These are phyloP conservation scores for Cephus pygmeus DNA, from an alignment of 2,888 invertebrate species.

Conservation along the genomic window DNA sequence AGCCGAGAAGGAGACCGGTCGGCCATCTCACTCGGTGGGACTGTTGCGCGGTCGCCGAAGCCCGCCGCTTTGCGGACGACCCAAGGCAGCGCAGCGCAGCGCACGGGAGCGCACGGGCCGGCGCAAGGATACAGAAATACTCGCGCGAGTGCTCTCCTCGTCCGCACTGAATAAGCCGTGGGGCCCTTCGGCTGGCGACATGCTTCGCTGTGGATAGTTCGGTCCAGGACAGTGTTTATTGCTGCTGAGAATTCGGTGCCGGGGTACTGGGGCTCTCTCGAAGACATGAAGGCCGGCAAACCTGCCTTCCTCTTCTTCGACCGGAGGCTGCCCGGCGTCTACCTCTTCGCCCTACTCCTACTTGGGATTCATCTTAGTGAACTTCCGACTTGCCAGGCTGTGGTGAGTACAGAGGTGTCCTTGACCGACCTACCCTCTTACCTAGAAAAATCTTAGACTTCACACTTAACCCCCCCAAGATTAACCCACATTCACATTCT, in stretches of 20 bases:
- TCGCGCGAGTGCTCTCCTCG: constrained; percentile 7
- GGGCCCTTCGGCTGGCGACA: constrained; percentile 20
- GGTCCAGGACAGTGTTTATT: not conserved
- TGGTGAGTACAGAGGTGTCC: constrained; percentile 43
- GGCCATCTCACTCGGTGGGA: constrained; percentile 35
- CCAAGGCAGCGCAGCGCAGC: constrained; percentile 13
- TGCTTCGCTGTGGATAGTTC: constrained; percentile 1
- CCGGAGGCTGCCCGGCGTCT: constrained; percentile 22
- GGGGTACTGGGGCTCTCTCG: not conserved
- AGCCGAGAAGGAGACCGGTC: constrained; percentile 18
- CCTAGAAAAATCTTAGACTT: not conserved
- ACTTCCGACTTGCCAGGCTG: constrained; percentile 42
- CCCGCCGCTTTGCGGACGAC: constrained; percentile 15
- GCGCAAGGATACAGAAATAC: constrained; percentile 47
- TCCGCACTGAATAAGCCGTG: not conserved
- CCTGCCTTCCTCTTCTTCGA: not conserved
- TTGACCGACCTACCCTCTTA: not conserved
- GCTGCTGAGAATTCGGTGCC: not conserved
- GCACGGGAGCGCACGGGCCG: constrained; percentile 18
- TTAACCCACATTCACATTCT: not conserved
- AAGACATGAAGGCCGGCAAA: not conserved
- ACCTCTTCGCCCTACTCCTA: constrained; percentile 41
- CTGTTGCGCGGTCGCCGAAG: constrained; percentile 30
- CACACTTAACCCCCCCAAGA: not conserved
- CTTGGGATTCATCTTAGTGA: constrained; percentile 26